Evolutionary conservation across 2,888 invertebrate species (phyloP).

Genomic region (Octodonta nipae): DNA sequence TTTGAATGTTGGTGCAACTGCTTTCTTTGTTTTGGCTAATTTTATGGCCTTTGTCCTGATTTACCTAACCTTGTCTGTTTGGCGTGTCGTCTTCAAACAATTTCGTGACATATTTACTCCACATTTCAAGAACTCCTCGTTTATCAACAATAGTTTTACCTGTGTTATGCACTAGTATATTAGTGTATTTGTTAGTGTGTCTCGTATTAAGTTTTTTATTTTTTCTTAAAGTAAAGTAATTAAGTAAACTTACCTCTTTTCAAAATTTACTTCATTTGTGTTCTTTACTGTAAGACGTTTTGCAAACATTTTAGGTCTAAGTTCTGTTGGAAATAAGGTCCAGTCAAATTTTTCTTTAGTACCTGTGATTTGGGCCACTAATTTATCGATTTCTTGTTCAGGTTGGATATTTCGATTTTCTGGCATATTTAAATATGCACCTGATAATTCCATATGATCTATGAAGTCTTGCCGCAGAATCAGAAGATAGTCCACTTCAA

Average conservation of each 20-base stretch:
- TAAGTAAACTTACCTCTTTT: slow-evolving; percentile 16
- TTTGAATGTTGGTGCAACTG: too few species aligned
- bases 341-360: slow-evolving; percentile 42
- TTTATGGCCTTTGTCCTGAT: too few species aligned
- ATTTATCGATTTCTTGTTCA: slow-evolving; percentile 47
- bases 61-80: too few species aligned
- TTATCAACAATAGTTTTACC: too few species aligned
- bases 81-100: too few species aligned
- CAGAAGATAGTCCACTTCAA: slow-evolving; percentile 53
- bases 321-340: slow-evolving; percentile 49
- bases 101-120: too few species aligned
- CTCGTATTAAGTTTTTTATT: too few species aligned
- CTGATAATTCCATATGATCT: slow-evolving; percentile 56
- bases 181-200: too few species aligned
- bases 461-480: slow-evolving; percentile 60
- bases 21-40: too few species aligned
- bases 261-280: slow-evolving; percentile 17
- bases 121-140: too few species aligned
- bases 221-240: not conserved
- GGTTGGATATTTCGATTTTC: slow-evolving; percentile 37
- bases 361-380: slow-evolving; percentile 37
- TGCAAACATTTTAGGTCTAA: slow-evolving; percentile 41
- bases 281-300: slow-evolving; percentile 25
- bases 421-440: slow-evolving; percentile 44
- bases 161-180: too few species aligned